These are phyloP conservation scores for Pandemis cinnamomeana DNA, from an alignment of 2,888 invertebrate genomes.

Conservation along the genomic window DNA sequence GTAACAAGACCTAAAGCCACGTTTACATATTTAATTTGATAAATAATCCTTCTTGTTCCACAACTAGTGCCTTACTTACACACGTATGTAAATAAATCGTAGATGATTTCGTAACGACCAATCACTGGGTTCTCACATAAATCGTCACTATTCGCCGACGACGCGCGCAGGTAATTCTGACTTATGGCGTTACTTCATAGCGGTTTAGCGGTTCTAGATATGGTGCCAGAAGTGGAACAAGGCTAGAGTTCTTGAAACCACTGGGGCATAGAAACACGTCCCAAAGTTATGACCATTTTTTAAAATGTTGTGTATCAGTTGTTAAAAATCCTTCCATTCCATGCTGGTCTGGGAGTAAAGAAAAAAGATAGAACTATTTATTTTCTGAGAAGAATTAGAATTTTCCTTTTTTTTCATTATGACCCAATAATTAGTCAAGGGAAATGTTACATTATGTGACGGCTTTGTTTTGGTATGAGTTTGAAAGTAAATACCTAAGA, in stretches of 20 bases:
- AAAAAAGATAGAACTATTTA: too few species aligned
- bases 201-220: background rate
- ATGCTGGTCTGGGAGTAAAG: too few species aligned
- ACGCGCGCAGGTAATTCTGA: conserved; percentile 9
- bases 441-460: too few species aligned
- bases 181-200: conserved; percentile 4
- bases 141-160: conserved; percentile 16
- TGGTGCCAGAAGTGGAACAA: background rate
- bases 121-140: conserved; percentile 28
- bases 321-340: too few species aligned
- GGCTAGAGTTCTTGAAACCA: background rate
- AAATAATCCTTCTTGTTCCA: background rate
- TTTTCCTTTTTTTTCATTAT: too few species aligned
- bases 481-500: too few species aligned
- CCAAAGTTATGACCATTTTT: background rate
- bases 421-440: too few species aligned
- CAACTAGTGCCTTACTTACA: background rate
- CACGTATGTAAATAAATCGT: background rate
- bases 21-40: background rate
- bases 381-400: too few species aligned
- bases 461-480: too few species aligned
- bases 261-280: conserved; percentile 6
- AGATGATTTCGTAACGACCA: background rate
- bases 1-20: too few species aligned
- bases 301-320: too few species aligned